Evolutionary conservation across 1,140 invertebrate species (phyloP).

Genomic region (Listronotus oregonensis): DNA sequence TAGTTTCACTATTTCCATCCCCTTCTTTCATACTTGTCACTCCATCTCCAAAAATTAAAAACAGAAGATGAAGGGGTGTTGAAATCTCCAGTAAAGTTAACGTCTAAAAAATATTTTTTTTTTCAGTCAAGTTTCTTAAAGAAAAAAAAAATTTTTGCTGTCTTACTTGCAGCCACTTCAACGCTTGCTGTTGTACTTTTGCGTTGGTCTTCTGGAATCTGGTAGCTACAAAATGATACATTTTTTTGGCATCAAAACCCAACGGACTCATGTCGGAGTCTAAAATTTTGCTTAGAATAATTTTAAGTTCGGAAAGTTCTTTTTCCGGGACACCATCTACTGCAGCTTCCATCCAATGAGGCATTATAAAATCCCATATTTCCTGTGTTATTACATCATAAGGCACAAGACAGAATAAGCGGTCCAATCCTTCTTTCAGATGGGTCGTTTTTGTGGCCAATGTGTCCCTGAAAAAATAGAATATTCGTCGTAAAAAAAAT

Average conservation of each 20-base stretch:
- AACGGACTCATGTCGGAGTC: conserved; percentile 95
- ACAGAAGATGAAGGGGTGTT: conserved; percentile 83
- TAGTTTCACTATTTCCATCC: conserved; percentile 59
- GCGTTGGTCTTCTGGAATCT: conserved; percentile 84
- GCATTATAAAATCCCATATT: conserved; percentile 98
- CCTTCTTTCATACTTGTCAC: conserved; percentile 69
- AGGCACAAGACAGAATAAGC: conserved; percentile 94
- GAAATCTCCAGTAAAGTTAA: conserved; percentile 87
- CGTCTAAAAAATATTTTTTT: conserved; percentile 57
- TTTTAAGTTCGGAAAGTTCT: conserved; percentile 89
- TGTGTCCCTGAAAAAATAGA: conserved; percentile 71
- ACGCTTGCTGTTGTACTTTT: conserved; percentile 89
- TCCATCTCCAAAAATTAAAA: conserved; percentile 87
- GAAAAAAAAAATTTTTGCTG: no score
- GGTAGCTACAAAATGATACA: conserved; percentile 93
- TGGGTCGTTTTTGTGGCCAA: conserved; percentile 89
- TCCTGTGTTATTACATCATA: conserved; percentile 96
- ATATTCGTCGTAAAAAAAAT: neutral
- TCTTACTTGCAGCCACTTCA: conserved; percentile 91
- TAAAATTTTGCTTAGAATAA: conserved; percentile 93
- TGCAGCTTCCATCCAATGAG: conserved; percentile 97
- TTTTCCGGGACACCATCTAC: conserved; percentile 92
- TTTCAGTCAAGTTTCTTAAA: no score
- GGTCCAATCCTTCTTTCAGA: conserved; percentile 89
- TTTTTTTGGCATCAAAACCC: conserved; percentile 89